phyloP scores from a whole-genome alignment of 2,888 invertebrate species.

The Nineta flava region DNA sequence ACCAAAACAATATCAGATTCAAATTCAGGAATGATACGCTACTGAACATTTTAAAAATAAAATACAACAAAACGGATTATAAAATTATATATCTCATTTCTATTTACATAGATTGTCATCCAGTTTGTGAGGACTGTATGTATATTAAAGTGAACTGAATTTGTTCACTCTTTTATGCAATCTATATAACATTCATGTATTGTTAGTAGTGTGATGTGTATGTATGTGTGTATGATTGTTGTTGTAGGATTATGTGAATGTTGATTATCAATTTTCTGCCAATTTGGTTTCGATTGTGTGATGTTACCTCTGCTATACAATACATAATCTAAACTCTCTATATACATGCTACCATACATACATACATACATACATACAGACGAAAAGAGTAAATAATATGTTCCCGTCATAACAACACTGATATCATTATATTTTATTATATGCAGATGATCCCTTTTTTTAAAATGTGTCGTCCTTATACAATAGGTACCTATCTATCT shows the following conservation, averaged over 20 bases:
- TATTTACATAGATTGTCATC: background rate
- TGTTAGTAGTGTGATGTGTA: background rate
- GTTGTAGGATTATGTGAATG: slow-evolving; percentile 15
- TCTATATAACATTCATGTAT: no score
- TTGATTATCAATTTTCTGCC: slow-evolving; percentile 33
- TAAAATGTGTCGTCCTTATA: no score
- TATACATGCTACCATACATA: no score
- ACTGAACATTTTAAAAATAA: background rate
- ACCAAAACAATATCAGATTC: no score
- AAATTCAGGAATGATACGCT: background rate
- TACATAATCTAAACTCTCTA: background rate
- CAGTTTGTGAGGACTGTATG: background rate
- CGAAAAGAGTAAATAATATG: no score
- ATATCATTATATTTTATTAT: no score
- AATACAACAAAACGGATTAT: background rate
- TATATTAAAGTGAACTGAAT: no score
- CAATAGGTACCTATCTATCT: no score
- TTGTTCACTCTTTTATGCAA: no score
- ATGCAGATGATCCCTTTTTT: no score
- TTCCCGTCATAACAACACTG: no score
- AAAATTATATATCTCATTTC: background rate
- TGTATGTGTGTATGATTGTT: slow-evolving; percentile 13
- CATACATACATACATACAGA: background rate
- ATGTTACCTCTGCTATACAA: background rate
- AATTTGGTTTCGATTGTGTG: slow-evolving; percentile 29